Percentiles rank a stretch among this genome's conserved stretches.
Evolutionary conservation across 2,888 invertebrate species (phyloP).

Genomic region (Drosophila meridionalis): DNA sequence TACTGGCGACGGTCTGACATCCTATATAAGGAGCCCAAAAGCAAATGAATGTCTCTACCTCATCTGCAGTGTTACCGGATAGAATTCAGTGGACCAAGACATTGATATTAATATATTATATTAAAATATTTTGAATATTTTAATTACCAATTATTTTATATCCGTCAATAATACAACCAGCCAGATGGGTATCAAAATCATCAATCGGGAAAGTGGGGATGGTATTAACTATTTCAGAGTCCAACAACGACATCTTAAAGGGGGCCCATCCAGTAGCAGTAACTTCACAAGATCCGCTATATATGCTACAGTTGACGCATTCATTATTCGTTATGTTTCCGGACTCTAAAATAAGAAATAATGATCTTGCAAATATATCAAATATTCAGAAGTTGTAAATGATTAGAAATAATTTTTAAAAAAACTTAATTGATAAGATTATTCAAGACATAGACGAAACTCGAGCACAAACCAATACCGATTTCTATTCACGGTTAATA

Average conservation of each 20-base stretch:
- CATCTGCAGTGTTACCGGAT: slow-evolving; percentile 1
- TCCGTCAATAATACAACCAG: slow-evolving; percentile 12
- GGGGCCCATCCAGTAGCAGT: slow-evolving; percentile 4
- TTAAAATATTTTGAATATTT: background rate
- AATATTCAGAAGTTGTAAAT: background rate
- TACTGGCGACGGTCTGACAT: slow-evolving; percentile 20
- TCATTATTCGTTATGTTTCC: slow-evolving; percentile 13
- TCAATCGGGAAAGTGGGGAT: background rate
- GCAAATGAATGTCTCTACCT: slow-evolving; percentile 37
- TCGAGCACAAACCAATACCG: no score
- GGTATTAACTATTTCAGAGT: background rate
- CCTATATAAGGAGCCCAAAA: slow-evolving; percentile 41
- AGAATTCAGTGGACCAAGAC: no score
- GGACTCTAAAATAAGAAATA: background rate
- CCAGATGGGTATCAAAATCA: background rate
- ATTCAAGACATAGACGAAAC: no score
- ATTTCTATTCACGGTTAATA: no score
- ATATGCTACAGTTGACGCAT: slow-evolving; percentile 20
- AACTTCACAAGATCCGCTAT: slow-evolving; percentile 9
- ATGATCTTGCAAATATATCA: background rate
- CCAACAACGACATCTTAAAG: background rate
- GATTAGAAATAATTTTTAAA: no score
- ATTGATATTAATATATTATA: background rate
- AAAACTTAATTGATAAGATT: no score
- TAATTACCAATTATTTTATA: slow-evolving; percentile 22